Evolutionary conservation across 2,113 vertebrate species (phyloP).

Genomic region (Urocynchramus pylzowi): DNA sequence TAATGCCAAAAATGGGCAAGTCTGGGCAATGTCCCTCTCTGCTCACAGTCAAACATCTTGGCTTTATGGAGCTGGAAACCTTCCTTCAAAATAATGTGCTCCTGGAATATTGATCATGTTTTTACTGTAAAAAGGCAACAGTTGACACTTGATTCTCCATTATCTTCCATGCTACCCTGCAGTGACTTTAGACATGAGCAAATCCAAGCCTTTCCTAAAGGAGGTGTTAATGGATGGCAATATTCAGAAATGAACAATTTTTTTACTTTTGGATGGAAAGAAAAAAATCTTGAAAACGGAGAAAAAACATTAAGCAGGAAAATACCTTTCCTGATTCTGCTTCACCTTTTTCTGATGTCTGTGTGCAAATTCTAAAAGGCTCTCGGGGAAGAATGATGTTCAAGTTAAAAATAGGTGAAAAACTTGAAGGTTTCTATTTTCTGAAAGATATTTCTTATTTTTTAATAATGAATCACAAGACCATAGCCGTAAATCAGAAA

Average conservation of each 20-base stretch:
- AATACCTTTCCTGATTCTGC: background rate
- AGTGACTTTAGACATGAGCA: background rate
- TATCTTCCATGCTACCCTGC: accelerated
- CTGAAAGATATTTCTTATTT: background rate
- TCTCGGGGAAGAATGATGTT: background rate
- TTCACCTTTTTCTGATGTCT: no score
- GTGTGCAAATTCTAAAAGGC: background rate
- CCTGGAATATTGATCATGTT: background rate
- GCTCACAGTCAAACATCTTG: background rate
- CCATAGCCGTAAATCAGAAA: background rate
- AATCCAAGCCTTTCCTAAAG: background rate
- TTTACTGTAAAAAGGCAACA: background rate
- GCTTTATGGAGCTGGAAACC: background rate
- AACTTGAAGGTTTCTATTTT: background rate
- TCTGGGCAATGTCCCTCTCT: background rate
- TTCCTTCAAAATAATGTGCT: background rate
- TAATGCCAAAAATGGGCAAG: background rate
- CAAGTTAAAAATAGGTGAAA: background rate
- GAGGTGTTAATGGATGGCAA: background rate
- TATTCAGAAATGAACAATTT: background rate
- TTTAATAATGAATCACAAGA: background rate
- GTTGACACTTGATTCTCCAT: background rate
- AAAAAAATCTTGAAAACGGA: background rate
- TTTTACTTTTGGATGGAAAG: background rate
- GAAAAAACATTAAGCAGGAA: background rate